Percentiles rank a stretch among this genome's conserved stretches.
phyloP scores from a whole-genome alignment of 2,797 vertebrate species.

The Natrix natrix region DNA sequence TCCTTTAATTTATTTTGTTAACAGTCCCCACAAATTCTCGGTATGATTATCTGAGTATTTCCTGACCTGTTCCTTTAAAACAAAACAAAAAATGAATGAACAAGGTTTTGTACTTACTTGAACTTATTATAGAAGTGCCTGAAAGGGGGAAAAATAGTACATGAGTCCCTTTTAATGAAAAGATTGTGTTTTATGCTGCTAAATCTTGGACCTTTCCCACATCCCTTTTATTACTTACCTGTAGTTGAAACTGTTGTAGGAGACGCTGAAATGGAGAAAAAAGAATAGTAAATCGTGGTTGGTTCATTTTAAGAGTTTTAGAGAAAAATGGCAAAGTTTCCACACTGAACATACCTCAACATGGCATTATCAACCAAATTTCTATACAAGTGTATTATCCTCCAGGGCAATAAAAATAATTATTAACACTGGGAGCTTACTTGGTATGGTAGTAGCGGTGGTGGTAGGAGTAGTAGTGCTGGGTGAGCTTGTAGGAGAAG shows the following conservation, averaged over 20 bases:
- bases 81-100: not conserved
- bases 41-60: not conserved
- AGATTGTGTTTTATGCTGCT: not conserved
- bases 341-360: not conserved
- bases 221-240: conserved; percentile 61
- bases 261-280: conserved; percentile 48
- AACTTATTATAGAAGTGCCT: not conserved
- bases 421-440: not conserved
- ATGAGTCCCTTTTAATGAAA: not conserved
- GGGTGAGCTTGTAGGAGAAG: not conserved
- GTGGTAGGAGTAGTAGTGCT: not conserved
- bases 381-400: conserved; percentile 7
- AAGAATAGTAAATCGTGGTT: not conserved
- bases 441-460: conserved; percentile 7
- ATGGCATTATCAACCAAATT: not conserved
- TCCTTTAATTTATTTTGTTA: not conserved
- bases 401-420: conserved; percentile 5
- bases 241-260: conserved; percentile 9
- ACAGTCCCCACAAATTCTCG: not conserved
- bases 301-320: not conserved
- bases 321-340: not conserved
- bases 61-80: not conserved
- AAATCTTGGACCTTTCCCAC: not conserved
- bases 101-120: not conserved
- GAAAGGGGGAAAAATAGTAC: not conserved